Percentiles rank a stretch among this genome's conserved stretches.
phyloP scores from a whole-genome alignment of 37 sponge, comb jelly and placozoan genomes.

The Haliclona indistincta region DNA sequence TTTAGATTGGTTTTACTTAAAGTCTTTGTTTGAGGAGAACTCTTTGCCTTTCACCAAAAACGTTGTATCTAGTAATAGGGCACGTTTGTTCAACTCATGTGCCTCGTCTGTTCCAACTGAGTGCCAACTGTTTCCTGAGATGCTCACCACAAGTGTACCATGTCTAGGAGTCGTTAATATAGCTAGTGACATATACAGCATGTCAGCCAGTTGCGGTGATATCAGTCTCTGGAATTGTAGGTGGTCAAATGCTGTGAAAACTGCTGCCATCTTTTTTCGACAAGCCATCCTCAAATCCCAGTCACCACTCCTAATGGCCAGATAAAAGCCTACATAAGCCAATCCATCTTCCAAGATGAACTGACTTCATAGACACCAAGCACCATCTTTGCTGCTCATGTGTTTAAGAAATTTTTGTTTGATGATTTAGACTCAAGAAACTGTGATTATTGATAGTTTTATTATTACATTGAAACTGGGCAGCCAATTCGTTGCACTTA shows the following conservation, averaged over 20 bases:
- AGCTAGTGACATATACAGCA: neutral
- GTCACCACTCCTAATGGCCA: slow-evolving; percentile 22
- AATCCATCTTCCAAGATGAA: slow-evolving; percentile 18
- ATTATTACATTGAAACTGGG: too few species aligned
- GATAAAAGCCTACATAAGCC: slow-evolving; percentile 7
- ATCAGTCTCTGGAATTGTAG: neutral
- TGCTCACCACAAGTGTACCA: slow-evolving; percentile 1
- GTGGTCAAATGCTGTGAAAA: slow-evolving; percentile 22
- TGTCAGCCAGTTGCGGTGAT: slow-evolving; percentile 11
- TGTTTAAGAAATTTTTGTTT: slow-evolving; percentile 6
- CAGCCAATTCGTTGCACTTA: too few species aligned
- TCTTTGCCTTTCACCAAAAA: too few species aligned
- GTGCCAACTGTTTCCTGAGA: neutral
- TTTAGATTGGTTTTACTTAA: too few species aligned
- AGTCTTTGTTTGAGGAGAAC: too few species aligned
- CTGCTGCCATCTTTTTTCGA: slow-evolving; percentile 9
- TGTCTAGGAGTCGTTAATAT: neutral
- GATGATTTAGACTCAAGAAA: too few species aligned
- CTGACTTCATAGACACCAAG: slow-evolving; percentile 25
- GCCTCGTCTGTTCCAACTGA: slow-evolving; percentile 17
- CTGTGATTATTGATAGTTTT: too few species aligned
- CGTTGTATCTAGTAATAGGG: too few species aligned
- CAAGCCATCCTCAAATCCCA: slow-evolving; percentile 17
- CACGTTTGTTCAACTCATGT: slow-evolving; percentile 19
- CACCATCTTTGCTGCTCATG: slow-evolving; percentile 6